Evolutionary conservation across 2,888 invertebrate genomes (phyloP).

Genomic region (Epirrhoe tristata): DNA sequence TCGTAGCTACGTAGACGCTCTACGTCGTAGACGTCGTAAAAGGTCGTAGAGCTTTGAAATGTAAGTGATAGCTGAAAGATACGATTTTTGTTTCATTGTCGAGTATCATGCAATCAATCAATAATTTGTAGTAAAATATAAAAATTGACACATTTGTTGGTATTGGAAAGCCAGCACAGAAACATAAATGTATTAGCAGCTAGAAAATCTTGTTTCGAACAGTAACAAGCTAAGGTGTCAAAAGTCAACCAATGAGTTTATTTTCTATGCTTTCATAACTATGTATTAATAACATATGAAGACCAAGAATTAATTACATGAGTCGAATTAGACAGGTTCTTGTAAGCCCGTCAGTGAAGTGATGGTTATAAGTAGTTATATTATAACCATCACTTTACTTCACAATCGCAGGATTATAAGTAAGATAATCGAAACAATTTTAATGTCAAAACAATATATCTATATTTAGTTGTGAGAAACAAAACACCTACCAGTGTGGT

Average conservation of each 20-base stretch:
- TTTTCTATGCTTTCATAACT: too few relatives aligned
- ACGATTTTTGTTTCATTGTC: background rate
- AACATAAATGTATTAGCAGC: background rate
- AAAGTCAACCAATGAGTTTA: too few relatives aligned
- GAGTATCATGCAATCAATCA: background rate
- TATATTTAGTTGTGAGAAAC: background rate
- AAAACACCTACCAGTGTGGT: background rate
- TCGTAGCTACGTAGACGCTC: background rate
- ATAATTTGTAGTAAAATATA: background rate
- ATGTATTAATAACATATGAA: too few relatives aligned
- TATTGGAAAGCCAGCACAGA: background rate
- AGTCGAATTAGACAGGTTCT: too few relatives aligned
- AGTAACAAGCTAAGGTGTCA: too few relatives aligned
- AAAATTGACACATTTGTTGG: background rate
- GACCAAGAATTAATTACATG: too few relatives aligned
- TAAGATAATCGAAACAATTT: background rate
- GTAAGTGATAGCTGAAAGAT: background rate
- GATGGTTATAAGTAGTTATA: too few relatives aligned
- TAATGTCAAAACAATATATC: background rate
- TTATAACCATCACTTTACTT: too few relatives aligned
- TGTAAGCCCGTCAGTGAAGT: too few relatives aligned
- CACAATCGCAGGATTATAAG: too few relatives aligned
- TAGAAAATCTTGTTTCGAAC: slow-evolving; percentile 6
- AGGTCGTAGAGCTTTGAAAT: background rate
- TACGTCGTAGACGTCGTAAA: background rate